A percentile compares a stretch with the other conserved stretches of the same genome.
phyloP scores from a whole-genome alignment of 2,888 invertebrate species.

The Steromphala cineraria region DNA sequence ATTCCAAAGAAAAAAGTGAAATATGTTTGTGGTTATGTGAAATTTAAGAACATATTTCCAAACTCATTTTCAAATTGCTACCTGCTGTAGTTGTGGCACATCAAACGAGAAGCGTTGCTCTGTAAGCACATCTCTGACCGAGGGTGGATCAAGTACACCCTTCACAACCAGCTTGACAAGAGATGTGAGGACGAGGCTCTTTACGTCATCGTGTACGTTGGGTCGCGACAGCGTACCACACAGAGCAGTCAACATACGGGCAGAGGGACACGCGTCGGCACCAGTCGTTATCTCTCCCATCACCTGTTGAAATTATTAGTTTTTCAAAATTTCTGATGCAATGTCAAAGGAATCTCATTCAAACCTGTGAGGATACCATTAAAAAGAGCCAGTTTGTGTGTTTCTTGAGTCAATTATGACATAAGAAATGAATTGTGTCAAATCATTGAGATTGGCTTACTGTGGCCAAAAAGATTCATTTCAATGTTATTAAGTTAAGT shows the following conservation, averaged over 20 bases:
- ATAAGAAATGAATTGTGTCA: no score
- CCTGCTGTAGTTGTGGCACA: not conserved
- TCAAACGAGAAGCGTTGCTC: not conserved
- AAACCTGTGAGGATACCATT: no score
- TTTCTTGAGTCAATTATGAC: no score
- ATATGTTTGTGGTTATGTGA: no score
- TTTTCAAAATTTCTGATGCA: no score
- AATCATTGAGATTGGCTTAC: no score
- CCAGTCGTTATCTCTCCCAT: constrained; percentile 44
- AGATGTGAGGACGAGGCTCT: constrained; percentile 38
- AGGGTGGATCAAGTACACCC: not conserved
- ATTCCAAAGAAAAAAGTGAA: no score
- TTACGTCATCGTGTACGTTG: constrained; percentile 28
- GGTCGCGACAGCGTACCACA: not conserved
- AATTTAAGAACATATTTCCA: no score
- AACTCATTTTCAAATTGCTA: not conserved
- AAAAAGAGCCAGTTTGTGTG: no score
- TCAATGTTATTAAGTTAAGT: no score
- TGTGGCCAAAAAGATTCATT: no score
- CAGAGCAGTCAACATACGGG: constrained; percentile 42
- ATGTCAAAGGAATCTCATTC: no score
- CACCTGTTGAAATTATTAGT: constrained; percentile 31
- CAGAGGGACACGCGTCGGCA: constrained; percentile 42
- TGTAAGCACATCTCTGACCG: not conserved
- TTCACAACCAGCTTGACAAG: constrained; percentile 35